These are phyloP conservation scores for Candoia aspera DNA, from an alignment of 2,113 vertebrate species.

Conservation along the genomic window DNA sequence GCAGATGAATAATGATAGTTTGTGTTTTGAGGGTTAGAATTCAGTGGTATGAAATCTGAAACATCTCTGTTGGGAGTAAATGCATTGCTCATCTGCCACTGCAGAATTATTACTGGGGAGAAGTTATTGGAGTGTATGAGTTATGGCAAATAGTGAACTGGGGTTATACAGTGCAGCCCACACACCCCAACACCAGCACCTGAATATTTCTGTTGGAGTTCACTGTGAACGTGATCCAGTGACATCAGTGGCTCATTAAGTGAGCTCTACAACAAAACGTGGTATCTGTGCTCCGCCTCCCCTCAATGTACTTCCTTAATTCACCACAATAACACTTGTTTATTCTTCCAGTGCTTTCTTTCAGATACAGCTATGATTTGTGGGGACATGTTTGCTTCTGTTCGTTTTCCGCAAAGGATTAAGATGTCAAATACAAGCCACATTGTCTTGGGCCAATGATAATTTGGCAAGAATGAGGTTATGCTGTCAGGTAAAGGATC, in stretches of 20 bases:
- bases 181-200: neutral
- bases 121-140: neutral
- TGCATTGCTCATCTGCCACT: neutral
- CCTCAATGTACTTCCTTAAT: neutral
- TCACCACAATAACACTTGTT: neutral
- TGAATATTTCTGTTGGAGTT: neutral
- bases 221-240: neutral
- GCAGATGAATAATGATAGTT: no score
- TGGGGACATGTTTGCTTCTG: neutral
- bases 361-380: neutral
- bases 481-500: constrained; percentile 37
- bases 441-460: neutral
- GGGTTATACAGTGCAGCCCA: neutral
- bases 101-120: neutral
- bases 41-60: no score
- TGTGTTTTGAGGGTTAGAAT: no score
- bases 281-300: neutral
- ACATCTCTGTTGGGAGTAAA: no score
- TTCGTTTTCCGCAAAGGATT: neutral
- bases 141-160: neutral
- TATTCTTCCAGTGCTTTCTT: neutral
- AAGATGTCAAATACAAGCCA: neutral
- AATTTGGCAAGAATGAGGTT: constrained; percentile 8
- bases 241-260: neutral
- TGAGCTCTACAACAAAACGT: neutral